phyloP scores from a whole-genome alignment of 2,113 vertebrate genomes.

The Centropus unirufus region DNA sequence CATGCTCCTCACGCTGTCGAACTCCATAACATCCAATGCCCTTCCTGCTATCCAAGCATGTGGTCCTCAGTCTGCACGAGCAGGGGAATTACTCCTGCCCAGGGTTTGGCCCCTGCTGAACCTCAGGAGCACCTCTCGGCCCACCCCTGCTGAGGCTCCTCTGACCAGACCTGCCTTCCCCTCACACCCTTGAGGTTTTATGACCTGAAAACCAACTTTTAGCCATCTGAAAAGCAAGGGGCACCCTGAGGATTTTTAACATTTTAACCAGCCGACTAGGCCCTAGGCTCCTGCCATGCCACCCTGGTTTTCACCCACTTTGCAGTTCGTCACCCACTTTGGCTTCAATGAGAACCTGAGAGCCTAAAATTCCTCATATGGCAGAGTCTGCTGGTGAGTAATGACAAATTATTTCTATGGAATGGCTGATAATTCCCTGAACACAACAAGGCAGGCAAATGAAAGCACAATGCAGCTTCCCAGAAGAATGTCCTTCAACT shows the following conservation, averaged over 20 bases:
- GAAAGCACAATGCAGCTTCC: constrained; percentile 18
- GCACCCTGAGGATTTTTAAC: not conserved
- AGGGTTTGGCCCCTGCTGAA: not conserved
- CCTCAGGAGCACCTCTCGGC: not conserved
- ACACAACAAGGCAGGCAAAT: constrained; percentile 9
- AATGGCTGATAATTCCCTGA: not conserved
- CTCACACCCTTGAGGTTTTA: not conserved
- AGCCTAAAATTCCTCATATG: not conserved
- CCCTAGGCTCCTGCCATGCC: not conserved
- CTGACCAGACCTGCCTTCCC: not conserved
- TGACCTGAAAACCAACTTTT: not conserved
- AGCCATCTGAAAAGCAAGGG: not conserved
- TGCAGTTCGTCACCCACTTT: not conserved
- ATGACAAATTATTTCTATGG: not conserved
- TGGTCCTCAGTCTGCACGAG: not conserved
- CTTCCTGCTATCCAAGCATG: not conserved
- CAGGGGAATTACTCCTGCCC: not conserved
- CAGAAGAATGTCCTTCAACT: constrained; percentile 22
- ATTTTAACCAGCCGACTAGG: not conserved
- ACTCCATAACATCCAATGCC: not conserved
- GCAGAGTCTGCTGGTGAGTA: not conserved
- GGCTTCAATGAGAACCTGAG: not conserved
- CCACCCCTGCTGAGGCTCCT: not conserved
- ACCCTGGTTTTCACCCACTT: not conserved
- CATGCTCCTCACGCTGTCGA: not conserved